A percentile compares a stretch with the other conserved stretches of the same genome.
phyloP scores from a whole-genome alignment of 23 tunicate species.

The Styela plicata region DNA sequence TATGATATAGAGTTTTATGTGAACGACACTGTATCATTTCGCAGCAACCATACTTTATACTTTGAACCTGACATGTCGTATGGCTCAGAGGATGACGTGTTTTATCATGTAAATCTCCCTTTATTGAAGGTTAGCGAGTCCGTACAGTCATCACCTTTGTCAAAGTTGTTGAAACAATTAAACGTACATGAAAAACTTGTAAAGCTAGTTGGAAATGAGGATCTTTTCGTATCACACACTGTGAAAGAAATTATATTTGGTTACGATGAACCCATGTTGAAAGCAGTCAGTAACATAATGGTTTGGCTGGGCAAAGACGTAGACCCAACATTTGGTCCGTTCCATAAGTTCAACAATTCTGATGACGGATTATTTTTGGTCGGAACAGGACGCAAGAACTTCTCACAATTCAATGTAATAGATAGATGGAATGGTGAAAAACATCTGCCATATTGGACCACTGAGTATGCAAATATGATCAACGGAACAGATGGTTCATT shows the following conservation, averaged over 20 bases:
- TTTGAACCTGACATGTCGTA: slow-evolving; percentile 36
- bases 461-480: slow-evolving; percentile 68
- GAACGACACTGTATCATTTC: slow-evolving; percentile 63
- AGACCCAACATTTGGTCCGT: slow-evolving; percentile 64
- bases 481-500: slow-evolving; percentile 87
- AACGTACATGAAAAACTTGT: background rate
- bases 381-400: slow-evolving; percentile 51
- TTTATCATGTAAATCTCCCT: slow-evolving; percentile 74
- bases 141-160: background rate
- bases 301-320: slow-evolving; percentile 16
- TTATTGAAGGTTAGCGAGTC: slow-evolving; percentile 22
- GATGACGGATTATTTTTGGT: slow-evolving; percentile 81
- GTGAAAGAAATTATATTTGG: slow-evolving; percentile 76
- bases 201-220: background rate
- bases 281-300: slow-evolving; percentile 26
- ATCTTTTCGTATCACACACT: slow-evolving; percentile 63
- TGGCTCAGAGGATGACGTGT: background rate
- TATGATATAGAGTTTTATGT: slow-evolving; percentile 64
- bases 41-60: slow-evolving; percentile 77
- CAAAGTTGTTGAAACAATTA: background rate
- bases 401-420: slow-evolving; percentile 40
- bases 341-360: slow-evolving; percentile 72
- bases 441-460: slow-evolving; percentile 48
- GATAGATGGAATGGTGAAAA: slow-evolving; percentile 64
- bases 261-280: slow-evolving; percentile 67